A percentile compares a stretch with the other conserved stretches of the same genome.
Conservation (phyloP, 92 coral and sea anemone genomes). For the Umimayanthus kanabou region DNA sequence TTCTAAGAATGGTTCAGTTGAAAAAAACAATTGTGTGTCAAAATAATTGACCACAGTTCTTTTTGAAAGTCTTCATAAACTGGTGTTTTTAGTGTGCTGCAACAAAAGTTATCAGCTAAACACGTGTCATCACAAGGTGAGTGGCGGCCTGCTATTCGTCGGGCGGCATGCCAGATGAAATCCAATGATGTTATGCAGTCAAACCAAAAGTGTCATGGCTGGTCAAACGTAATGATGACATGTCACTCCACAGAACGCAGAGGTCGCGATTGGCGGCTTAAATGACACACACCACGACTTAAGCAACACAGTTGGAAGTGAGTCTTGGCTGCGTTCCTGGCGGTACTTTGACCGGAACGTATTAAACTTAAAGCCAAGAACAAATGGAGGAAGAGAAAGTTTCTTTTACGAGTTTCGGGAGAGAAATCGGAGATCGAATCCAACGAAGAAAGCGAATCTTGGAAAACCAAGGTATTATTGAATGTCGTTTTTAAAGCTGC, state of each 20-base stretch:
- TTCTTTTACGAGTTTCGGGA: constrained; percentile 5
- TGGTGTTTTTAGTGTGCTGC: not conserved
- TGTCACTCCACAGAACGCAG: constrained; percentile 21
- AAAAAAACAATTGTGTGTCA: too few species aligned
- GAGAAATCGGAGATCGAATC: constrained; percentile 1
- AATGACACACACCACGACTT: constrained; percentile 38
- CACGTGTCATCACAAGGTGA: not conserved
- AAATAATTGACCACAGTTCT: not conserved
- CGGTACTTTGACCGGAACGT: constrained; percentile 38
- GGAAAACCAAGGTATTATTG: constrained; percentile 40
- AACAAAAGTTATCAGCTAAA: too few species aligned
- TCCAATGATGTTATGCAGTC: constrained; percentile 23
- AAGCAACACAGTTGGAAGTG: not conserved
- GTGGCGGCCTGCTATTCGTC: constrained; percentile 2
- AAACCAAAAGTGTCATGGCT: constrained; percentile 20
- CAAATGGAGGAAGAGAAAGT: constrained; percentile 9
- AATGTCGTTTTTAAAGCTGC: not conserved
- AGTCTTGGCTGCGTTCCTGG: constrained; percentile 10
- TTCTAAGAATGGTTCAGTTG: too few species aligned
- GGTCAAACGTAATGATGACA: constrained; percentile 11
- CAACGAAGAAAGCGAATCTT: constrained; percentile 27
- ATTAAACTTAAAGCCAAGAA: not conserved
- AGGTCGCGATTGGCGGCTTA: constrained; percentile 32
- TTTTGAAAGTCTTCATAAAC: not conserved
- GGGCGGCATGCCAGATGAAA: not conserved